Conservation (phyloP, 2,113 vertebrate genomes). For the Protobothrops flavoviridis region DNA sequence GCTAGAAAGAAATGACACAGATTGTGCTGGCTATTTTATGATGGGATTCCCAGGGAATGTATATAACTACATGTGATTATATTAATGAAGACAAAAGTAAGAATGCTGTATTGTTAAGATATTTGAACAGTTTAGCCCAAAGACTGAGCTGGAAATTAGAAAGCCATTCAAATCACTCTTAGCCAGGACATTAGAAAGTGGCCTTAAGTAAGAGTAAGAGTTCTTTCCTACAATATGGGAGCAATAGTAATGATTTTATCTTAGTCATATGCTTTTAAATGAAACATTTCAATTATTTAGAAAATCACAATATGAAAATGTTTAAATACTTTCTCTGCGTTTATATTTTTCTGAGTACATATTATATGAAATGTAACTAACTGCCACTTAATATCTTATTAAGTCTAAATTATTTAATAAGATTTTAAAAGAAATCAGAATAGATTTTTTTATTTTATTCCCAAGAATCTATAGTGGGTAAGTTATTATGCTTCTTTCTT, state of each 20-base stretch:
- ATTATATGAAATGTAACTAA: background rate
- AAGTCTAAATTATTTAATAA: background rate
- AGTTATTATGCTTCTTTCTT: background rate
- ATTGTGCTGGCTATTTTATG: background rate
- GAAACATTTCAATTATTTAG: background rate
- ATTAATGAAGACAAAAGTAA: background rate
- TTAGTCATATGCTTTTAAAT: background rate
- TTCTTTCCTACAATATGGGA: background rate
- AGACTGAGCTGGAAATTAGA: background rate
- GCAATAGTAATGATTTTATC: background rate
- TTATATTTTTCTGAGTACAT: background rate
- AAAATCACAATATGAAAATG: background rate
- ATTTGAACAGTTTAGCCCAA: background rate
- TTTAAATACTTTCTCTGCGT: background rate
- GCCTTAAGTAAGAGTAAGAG: background rate
- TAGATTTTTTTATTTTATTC: background rate
- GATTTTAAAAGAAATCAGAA: background rate
- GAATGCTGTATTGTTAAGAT: background rate
- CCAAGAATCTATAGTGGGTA: background rate
- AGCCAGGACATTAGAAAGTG: background rate
- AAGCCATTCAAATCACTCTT: background rate
- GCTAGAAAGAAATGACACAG: background rate
- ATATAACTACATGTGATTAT: background rate
- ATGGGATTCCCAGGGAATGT: constrained; percentile 3
- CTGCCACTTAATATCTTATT: background rate